Evolutionary conservation across 2,888 invertebrate genomes (phyloP), one percentile per base, ranked within the genome.

Genomic region (Sisyra nigra): DNA sequence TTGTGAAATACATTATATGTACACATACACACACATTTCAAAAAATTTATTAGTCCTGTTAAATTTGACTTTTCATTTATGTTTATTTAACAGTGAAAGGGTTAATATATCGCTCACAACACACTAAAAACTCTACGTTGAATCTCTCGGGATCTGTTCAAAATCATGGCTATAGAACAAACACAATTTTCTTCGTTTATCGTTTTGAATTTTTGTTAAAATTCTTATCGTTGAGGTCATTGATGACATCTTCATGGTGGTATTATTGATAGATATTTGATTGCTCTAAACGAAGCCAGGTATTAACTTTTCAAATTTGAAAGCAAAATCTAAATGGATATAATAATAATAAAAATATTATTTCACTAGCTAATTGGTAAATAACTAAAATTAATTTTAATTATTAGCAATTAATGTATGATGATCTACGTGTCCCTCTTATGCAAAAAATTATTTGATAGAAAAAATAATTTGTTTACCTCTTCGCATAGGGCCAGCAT

Each of bases 401-500:
- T 7, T 11, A 11, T 15, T 7, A 4, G 7, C 7, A 15, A 14
- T 34, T 32, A 15, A 34, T 34, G n/a, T 34, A 34, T 34, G 34
- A 7, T 34, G 7, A 15, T 34, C 11, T 3, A 38, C 38, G 19
- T 24, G 13, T 24, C 38, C 13, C 19, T 38, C 11, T 24, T 11
- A 38, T 24, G 19, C 19, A 19, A 17, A 37, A 37, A 37, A 24
- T 13, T 17, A 8, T 19, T 38, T 10, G 11, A 38, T 24, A 11
- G 19, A 29, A 42, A 31, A 14, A 41, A 37, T 40, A 51, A 24
- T 7, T n/a, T 55, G 67, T 79, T 78, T 72, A 87, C 87, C 84
- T 91, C 91, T 68, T 91, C 91, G 65, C 89, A 89, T 67, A 89
- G 74, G 54, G 80, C 74, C 71, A 89, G 74, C 91, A 91, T 91